Evolutionary conservation across 2,113 vertebrate genomes (phyloP), one percentile per base, ranked within the genome.

Genomic region (Lanius collurio): DNA sequence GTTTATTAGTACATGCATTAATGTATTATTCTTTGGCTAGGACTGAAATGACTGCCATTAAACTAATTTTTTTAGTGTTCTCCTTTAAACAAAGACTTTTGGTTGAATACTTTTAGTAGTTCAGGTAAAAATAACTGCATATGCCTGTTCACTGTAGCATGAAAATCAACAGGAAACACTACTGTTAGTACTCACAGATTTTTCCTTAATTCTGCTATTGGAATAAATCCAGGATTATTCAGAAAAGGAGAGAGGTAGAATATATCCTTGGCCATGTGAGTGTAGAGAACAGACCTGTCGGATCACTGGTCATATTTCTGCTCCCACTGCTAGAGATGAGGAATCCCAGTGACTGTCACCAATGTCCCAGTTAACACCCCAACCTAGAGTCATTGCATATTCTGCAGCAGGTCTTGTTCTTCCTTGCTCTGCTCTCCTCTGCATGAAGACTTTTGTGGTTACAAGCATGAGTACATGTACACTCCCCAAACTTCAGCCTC

Each of bases 311-410:
- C 1, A 1, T 30, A 35, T 35, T 82, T 87, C 84, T 82, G 35
- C 39, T 81, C 23, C 70, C 0, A 0, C 9, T 0, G 0, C 57
- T 63, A 35, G 33, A 83, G 56, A 67, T 1, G 4, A 70, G 31
- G 39, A 31, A 68, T 47, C n/a, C n/a, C 5, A 11, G 26, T n/a
- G 55, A 22, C 56, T 33, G 64, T 12, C 15, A 44, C 73, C 21
- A 23, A 10, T 3, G 50, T 22, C 35, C 60, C 60, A 71, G 15
- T 16, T 17, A 68, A 56, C 33, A 46, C 10, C 30, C 47, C 5
- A 44, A 3, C 11, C 57, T 71, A 69, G 1, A 2, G 21, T 17
- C n/a, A 15, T 1, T 37, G 33, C 31, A 37, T 68, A 37, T 35
- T 63, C 49, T n/a, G 31, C 18, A 15, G 57, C 5, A 5, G 16